Base-by-base conservation (phyloP, 2,888 invertebrate genomes). In the Drosophila mimetica region DNA sequence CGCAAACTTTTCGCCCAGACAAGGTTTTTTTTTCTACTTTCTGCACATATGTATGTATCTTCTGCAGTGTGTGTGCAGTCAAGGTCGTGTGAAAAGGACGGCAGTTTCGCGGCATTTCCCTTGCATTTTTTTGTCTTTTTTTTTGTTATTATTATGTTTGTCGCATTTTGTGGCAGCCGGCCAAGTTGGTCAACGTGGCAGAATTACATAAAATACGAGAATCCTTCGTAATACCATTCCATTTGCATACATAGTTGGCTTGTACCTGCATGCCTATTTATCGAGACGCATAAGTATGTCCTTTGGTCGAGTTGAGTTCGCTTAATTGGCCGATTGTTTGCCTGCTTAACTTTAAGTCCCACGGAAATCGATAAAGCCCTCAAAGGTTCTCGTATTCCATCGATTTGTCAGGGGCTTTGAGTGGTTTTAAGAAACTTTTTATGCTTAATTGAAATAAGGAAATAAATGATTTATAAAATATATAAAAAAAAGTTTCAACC, bases 41-140 rank as follows among this genome's bases (percentile, higher is more conserved):
- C 41, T 13, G 3, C 44, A 25, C 8, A 18, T 3, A 7, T 5
- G 9, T 22, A 13, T 5, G 9, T 22, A 13, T 50, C 9, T 46
- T 52, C n/a, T 20, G 7, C 20, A 39, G 25, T 53, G 48, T 7
- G 14, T 44, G 22, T 55, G 85, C 81, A 78, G 79, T 79, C 85
- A 81, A 80, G 81, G 79, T 80, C 84, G 65, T n/a, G 42, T 37
- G 18, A 66, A 60, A 34, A 34, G 42, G 42, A 34, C 28, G 48
- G 1, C 25, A 14, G 11, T 25, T 39, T 16, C 32, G 25, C 50
- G 16, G 39, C 42, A 32, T 41, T 41, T 41, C 41, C 5, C 13
- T 9, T 11, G 5, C 8, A 42, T 20, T 39, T 39, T 11, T 22
- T n/a, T 1, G 18, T 5, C 4, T 2, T 2, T 34, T 18, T 13